phyloP scores from a whole-genome alignment of 2,888 invertebrate genomes.

The Caenorhabditis angaria region DNA sequence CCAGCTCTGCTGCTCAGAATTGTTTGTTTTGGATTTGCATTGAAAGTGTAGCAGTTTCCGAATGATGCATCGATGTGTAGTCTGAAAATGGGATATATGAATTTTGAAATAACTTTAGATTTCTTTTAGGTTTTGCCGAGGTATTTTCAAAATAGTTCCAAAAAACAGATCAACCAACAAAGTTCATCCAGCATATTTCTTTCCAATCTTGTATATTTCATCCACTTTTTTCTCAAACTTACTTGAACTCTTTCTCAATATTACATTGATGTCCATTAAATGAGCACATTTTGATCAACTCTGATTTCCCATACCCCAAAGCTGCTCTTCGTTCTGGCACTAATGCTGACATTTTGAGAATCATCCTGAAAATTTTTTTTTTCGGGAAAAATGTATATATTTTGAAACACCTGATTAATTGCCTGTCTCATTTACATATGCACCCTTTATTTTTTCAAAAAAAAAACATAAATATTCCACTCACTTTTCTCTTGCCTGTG shows the following conservation, averaged over 20 bases:
- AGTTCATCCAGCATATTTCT: too few species aligned
- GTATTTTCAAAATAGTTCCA: too few species aligned
- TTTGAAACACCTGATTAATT: background rate
- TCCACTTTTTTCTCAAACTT: background rate
- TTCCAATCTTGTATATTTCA: background rate
- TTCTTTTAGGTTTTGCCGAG: too few species aligned
- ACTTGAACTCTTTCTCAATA: constrained; percentile 65
- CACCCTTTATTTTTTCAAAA: background rate
- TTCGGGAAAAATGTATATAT: background rate
- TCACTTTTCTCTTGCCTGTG: constrained; percentile 69
- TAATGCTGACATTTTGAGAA: constrained; percentile 67
- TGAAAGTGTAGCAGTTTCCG: constrained; percentile 71
- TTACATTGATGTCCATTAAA: constrained; percentile 69
- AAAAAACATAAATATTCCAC: constrained; percentile 1
- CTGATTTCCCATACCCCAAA: constrained; percentile 53
- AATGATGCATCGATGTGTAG: constrained; percentile 68
- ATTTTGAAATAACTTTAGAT: too few species aligned
- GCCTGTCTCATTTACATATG: too few species aligned
- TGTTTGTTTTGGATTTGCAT: constrained; percentile 49
- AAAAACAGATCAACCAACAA: too few species aligned
- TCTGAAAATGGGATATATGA: constrained; percentile 42
- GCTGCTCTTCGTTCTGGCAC: constrained; percentile 50
- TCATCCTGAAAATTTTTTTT: constrained; percentile 48
- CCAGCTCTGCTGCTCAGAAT: constrained; percentile 65
- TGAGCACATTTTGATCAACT: constrained; percentile 67